Base-by-base conservation (phyloP, 2,113 vertebrate species). In the Perca schrenkii region DNA sequence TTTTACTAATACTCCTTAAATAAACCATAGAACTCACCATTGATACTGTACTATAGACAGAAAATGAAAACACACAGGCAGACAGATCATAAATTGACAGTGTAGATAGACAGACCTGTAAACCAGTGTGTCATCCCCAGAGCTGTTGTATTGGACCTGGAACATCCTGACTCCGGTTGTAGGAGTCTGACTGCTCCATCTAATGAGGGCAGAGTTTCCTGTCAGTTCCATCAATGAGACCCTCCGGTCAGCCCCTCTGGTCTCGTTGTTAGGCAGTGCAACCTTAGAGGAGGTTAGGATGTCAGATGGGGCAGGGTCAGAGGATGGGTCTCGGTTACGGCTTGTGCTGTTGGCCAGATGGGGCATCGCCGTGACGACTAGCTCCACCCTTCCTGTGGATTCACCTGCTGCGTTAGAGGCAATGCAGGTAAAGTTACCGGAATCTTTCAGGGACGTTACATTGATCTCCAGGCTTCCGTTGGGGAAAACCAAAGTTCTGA, bases 101-200 rank as follows among this genome's bases (percentile, higher is more conserved):
- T 15, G 46, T 52, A 68, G 52, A 80, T 2, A 46, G 21, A 86
- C 94, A 78, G 90, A 98, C 98, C 98, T 98, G 96, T 99, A 99
- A 4, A 99, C 96, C 4, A 99, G 92, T 4, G 96, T 96, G 90
- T 99, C 97, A 0, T 99, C 98, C 0, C 90, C 94, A 0, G 98
- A 98, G 77, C 97, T 98, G 96, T 99, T 99, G 91, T 99, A 99
- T 89, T 98, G 98, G 52, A 99, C 95, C 94, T 99, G 98, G 94
- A 96, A 98, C 97, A 99, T 98, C 74, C 97, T 92, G 40, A 98
- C 88, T 71, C 97, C 97, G 0, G 95, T 92, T 49, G 95, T 90
- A 2, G 96, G 93, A 6, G 91, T 94, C 90, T 98, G 97, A 2
- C 96, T 94, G 40, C 96, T 96, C 98, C 98, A 99, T 87, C 96